Base-by-base conservation (phyloP, 37 sponge, comb jelly and placozoan genomes). In the Ephydatia muelleri region DNA sequence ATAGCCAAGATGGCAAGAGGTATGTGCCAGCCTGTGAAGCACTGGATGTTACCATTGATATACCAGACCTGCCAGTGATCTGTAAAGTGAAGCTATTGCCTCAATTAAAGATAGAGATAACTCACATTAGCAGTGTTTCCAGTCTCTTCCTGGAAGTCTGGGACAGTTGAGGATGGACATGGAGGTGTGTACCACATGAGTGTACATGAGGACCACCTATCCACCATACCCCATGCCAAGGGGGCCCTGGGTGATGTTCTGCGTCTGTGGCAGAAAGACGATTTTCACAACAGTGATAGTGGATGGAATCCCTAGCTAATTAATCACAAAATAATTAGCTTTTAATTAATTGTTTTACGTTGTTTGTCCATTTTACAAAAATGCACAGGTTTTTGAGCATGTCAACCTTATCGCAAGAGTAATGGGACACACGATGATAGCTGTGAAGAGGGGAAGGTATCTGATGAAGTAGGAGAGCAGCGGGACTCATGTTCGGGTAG, bases 21-120 rank as follows among this genome's bases (percentile, higher is more conserved):
- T 39, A 72, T 36, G 74, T 92, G 93, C 11, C 89, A 57, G 27
- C 86, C 93, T 79, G 86, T 88, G 86, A 92, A 88, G 57, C 93
- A 92, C 37, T 33, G 34, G 14, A 83, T 64, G 19, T 25, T 43
- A 0, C 89, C 93, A 85, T 88, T 65, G 1, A 80, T 38, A 64
- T 82, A 88, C 93, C 93, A 92, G 34, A 81, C 68, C 93, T 92
- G 84, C 22, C 37, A 26, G 35, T 27, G 43, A 70, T 22, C 37
- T 70, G 4, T 4, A 11, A 8, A 43, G 8, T 43, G 43, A 43
- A 9, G 6, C 3, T 43, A 43, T 43, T 57, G 19, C 16, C 9
- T 1, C 1, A 1, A 57, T 57, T 57, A 57, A 1, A 14, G 16
- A 57, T 11, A 14, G 57, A 4, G 16, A 11, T 1, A 57, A 19